Conservation (phyloP, 2,888 invertebrate species). For the Drosophila kanekoi region DNA sequence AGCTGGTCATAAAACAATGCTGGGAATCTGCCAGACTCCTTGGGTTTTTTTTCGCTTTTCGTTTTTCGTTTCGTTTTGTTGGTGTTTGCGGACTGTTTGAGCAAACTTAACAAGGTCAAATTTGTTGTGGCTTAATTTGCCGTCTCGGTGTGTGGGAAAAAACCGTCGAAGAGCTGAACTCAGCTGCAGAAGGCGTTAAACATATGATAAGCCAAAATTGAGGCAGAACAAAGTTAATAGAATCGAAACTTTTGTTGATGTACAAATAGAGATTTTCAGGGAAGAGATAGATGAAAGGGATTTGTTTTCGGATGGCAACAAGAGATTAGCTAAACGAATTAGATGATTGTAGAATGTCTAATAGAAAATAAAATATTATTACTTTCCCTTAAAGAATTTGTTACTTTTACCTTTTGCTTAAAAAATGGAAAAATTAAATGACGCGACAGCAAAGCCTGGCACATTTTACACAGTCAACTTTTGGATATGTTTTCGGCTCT, state of each 20-base stretch:
- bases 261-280: background rate
- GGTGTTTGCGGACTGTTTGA: constrained; percentile 39
- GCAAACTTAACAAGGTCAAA: constrained; percentile 74
- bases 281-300: background rate
- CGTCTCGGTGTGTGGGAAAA: constrained; percentile 68
- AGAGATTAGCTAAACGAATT: no score
- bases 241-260: constrained; percentile 2
- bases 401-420: no score
- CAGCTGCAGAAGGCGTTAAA: constrained; percentile 45
- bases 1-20: constrained; percentile 50
- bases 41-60: constrained; percentile 15
- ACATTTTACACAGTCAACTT: background rate
- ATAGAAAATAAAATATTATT: no score
- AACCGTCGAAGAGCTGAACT: constrained; percentile 14
- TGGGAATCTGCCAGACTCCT: constrained; percentile 52
- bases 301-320: background rate
- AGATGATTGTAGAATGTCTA: no score
- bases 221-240: constrained; percentile 32
- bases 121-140: constrained; percentile 67
- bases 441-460: background rate
- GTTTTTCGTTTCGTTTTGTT: constrained; percentile 14
- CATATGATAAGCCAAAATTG: constrained; percentile 29
- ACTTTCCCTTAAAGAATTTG: no score
- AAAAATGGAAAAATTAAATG: background rate
- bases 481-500: constrained; percentile 15